Evolutionary conservation across 1,140 invertebrate species (phyloP).

Genomic region (Anagrus nilaparvatae): DNA sequence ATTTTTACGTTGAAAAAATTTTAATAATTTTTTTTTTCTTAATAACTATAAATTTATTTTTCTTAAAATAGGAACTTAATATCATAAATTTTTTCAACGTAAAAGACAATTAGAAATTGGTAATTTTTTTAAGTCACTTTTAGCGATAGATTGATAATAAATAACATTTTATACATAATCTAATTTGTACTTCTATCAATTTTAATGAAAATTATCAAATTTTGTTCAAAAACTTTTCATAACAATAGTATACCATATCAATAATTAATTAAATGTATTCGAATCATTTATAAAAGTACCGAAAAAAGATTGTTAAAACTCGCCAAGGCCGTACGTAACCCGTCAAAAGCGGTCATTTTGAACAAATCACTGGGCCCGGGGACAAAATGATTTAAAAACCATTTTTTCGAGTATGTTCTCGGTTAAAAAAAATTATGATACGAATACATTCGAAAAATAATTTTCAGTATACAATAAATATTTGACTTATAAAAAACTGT

Average conservation of each 20-base stretch:
- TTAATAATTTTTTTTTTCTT: conserved; percentile 2
- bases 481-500: too few species aligned
- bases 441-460: background rate
- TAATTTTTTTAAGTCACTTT: too few species aligned
- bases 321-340: conserved; percentile 23
- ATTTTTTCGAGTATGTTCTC: conserved; percentile 6
- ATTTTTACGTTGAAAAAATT: background rate
- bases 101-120: background rate
- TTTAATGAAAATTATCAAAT: background rate
- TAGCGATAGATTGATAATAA: too few species aligned
- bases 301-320: conserved; percentile 6
- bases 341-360: conserved; percentile 40
- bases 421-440: background rate
- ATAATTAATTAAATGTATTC: too few species aligned
- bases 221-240: background rate
- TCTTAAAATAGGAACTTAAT: conserved; percentile 11
- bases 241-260: too few species aligned
- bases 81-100: conserved; percentile 1
- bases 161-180: background rate
- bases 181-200: conserved; percentile 1
- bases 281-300: too few species aligned
- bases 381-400: conserved; percentile 22
- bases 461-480: too few species aligned
- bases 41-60: background rate
- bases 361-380: conserved; percentile 27